Evolutionary conservation across 2,113 vertebrate species (phyloP).

Genomic region (Rhombomys opimus): DNA sequence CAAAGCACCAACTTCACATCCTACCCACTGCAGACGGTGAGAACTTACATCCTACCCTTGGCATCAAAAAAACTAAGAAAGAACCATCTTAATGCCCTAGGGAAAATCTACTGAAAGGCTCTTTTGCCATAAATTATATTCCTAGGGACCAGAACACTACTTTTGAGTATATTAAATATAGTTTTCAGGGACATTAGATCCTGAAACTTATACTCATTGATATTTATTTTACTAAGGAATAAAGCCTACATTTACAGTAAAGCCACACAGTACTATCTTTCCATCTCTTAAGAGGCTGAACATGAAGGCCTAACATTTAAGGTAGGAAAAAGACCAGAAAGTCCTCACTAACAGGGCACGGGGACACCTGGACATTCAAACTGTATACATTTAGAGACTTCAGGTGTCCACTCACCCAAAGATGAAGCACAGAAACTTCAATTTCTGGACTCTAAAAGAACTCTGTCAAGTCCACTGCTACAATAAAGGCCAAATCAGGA

Average conservation of each 20-base stretch:
- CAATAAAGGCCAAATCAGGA: constrained; percentile 60
- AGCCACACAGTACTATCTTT: constrained; percentile 50
- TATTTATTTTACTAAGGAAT: constrained; percentile 65
- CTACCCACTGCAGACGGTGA: constrained; percentile 78
- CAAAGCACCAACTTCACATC: constrained; percentile 74
- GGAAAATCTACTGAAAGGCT: constrained; percentile 68
- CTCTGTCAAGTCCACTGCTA: constrained; percentile 55
- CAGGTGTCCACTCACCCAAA: constrained; percentile 68
- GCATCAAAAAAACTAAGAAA: constrained; percentile 76
- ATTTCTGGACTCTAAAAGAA: constrained; percentile 51
- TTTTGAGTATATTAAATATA: constrained; percentile 68
- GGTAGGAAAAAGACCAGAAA: constrained; percentile 71
- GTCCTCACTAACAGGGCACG: constrained; percentile 66
- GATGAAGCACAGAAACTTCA: constrained; percentile 59
- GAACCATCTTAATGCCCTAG: constrained; percentile 72
- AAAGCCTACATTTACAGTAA: constrained; percentile 73
- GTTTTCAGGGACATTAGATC: constrained; percentile 67
- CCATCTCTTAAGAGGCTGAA: constrained; percentile 66
- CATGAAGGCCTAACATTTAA: constrained; percentile 65
- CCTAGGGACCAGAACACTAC: constrained; percentile 64
- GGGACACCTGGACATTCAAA: constrained; percentile 64
- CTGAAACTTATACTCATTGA: constrained; percentile 69
- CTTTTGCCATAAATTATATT: constrained; percentile 69
- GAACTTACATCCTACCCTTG: constrained; percentile 75
- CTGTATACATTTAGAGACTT: constrained; percentile 49